phyloP scores from a whole-genome alignment of 2,888 invertebrate species.

The Cremastinae sp. region DNA sequence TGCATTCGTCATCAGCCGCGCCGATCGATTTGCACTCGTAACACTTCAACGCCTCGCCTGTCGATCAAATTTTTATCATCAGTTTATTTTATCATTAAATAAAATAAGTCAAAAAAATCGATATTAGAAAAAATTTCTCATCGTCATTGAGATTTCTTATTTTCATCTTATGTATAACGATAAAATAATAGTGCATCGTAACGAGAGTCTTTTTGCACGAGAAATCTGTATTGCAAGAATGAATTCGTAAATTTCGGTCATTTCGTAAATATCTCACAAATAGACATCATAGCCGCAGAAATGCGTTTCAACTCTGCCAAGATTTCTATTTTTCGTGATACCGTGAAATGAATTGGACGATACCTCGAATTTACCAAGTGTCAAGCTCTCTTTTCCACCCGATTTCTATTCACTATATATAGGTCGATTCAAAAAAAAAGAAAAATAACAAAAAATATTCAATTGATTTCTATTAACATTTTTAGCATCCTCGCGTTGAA shows the following conservation, averaged over 20 bases:
- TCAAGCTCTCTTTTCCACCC: constrained; percentile 30
- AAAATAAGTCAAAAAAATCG: too few relatives aligned
- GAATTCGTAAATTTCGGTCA: constrained; percentile 22
- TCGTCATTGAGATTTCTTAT: too few relatives aligned
- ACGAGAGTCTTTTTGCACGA: too few relatives aligned
- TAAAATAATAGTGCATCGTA: too few relatives aligned
- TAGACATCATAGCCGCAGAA: constrained; percentile 9
- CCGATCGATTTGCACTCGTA: constrained; percentile 69
- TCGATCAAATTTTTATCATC: neutral
- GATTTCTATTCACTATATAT: constrained; percentile 10
- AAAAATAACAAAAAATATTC: neutral
- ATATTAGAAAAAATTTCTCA: too few relatives aligned
- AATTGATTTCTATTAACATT: too few relatives aligned
- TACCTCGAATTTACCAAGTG: constrained; percentile 35
- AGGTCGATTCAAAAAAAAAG: constrained; percentile 1
- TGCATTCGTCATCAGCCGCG: constrained; percentile 64
- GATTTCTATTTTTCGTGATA: constrained; percentile 17
- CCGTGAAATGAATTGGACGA: constrained; percentile 24
- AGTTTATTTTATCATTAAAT: too few relatives aligned
- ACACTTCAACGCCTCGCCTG: constrained; percentile 72
- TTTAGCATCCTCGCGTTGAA: too few relatives aligned
- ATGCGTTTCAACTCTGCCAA: constrained; percentile 47
- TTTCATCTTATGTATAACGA: too few relatives aligned
- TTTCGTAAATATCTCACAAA: constrained; percentile 31
- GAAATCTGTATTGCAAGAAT: too few relatives aligned